Base-by-base conservation (phyloP, 2,888 invertebrate species). In the Cataglyphis livida region DNA sequence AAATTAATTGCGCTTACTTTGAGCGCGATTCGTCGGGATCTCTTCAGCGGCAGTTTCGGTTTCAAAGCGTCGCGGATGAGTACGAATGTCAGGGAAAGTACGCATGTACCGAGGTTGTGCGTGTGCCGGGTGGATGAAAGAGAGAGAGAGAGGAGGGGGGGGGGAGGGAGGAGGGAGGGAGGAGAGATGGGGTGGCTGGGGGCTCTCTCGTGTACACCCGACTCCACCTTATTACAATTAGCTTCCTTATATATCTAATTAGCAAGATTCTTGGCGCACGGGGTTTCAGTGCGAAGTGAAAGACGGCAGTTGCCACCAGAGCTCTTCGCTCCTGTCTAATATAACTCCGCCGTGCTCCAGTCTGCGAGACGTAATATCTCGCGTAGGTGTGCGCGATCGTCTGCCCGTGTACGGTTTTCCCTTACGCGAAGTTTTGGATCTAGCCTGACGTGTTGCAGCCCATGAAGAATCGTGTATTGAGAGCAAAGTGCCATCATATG, bases 221-320 rank as follows among this genome's bases (percentile, higher is more conserved):
- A 93, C 93, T 93, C 93, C 91, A 91, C 91, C 93, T 93, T 93
- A 93, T 93, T 93, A 93, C 93, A 93, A 93, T 93, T 93, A 93
- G 92, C 91, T 92, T 93, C 93, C 92, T 93, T 92, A 92, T 93
- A 92, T 92, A 93, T 93, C 93, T 93, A 93, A 93, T 93, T 93
- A 93, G 93, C 91, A 86, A 93, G 93, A 93, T 93, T 93, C 93
- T 93, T 92, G 92, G 90, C 90, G 89, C 91, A 85, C 90, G 86
- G 89, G 92, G 89, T 92, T 91, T 91, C 91, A 91, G 85, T 88
- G 86, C 87, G 86, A 88, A 90, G 91, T 92, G 92, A 92, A 92
- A 92, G 92, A 92, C 92, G 92, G 89, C 92, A 92, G 92, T 92
- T 92, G 92, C 91, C 89, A 92, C 91, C 91, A 91, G 91, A 92